Evolutionary conservation across 1,140 invertebrate species (phyloP).

Genomic region (Myzus persicae): DNA sequence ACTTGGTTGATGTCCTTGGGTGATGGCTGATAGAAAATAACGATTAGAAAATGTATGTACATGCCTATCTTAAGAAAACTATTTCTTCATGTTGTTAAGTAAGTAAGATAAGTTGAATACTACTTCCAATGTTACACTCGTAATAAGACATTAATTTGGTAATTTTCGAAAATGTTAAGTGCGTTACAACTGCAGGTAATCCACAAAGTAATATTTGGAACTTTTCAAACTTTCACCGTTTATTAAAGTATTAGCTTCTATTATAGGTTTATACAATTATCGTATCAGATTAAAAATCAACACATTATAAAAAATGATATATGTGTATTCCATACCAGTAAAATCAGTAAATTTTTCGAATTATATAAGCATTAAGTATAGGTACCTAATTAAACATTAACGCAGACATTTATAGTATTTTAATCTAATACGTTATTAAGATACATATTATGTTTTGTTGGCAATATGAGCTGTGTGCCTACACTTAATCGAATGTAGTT

Average conservation of each 20-base stretch:
- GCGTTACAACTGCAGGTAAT: not conserved
- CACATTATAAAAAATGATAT: not conserved
- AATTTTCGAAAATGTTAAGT: not conserved
- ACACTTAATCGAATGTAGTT: too few relatives aligned
- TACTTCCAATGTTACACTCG: slow-evolving; percentile 10
- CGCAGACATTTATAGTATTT: not conserved
- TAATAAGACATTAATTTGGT: not conserved
- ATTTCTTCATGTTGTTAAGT: not conserved
- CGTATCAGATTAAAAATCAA: not conserved
- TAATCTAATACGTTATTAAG: not conserved
- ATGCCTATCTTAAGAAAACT: slow-evolving; percentile 15
- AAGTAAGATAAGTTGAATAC: slow-evolving; percentile 4
- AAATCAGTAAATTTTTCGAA: not conserved
- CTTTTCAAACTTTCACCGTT: slow-evolving; percentile 40
- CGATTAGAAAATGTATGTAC: slow-evolving; percentile 29
- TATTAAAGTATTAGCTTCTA: slow-evolving; percentile 11
- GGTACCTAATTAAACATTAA: not conserved
- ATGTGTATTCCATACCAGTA: not conserved
- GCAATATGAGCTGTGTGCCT: not conserved
- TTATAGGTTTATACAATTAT: not conserved
- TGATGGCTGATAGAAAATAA: not conserved
- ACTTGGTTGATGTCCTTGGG: slow-evolving; percentile 34
- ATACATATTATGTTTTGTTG: not conserved
- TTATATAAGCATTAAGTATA: not conserved
- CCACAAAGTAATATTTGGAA: not conserved